Base-by-base conservation (phyloP, 2,113 vertebrate genomes). In the Gobius niger region DNA sequence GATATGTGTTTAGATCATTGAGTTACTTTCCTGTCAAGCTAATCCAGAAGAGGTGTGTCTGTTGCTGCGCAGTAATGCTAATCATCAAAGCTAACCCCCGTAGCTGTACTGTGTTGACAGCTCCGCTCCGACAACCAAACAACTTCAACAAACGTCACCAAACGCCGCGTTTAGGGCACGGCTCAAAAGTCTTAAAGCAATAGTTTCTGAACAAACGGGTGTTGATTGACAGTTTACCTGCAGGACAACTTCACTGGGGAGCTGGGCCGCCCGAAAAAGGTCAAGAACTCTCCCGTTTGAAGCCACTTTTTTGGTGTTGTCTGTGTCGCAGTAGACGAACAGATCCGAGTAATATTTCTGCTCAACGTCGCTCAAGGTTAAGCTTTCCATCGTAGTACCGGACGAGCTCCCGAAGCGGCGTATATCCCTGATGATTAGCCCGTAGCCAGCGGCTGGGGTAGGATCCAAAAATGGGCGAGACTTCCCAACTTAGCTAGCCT, bases 311-410 rank as follows among this genome's bases (percentile, higher is more conserved):
- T 98, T 97, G 80, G 96, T 95, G 93, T 95, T 96, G 86, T 98
- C 96, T 80, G 95, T 96, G 93, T 98, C 96, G 93, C 96, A 98
- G 93, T 97, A 98, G 44, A 94, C 89, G 92, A 98, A 98, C 85
- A 98, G 90, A 66, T 98, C 96, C 86, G 96, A 96, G 86, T 98
- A 98, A 79, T 97, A 98, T 83, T 96, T 97, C 93, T 98, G 96
- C 92, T 98, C 96, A 72, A 94, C 92, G 71, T 98, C 96, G 83
- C 90, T 98, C 86, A 98, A 86, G 87, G 96, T 96, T 85, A 97
- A 92, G 90, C 95, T 96, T 91, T 98, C 96, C 96, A 98, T 98
- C 65, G 77, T 91, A 63, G 80, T 65, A 77, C 81, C 72, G 62
- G 72, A 54, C 51, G 62, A 53, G 47, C 61, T 73, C 10, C 63